These are phyloP conservation scores for Aptenodytes forsteri DNA, from an alignment of 2,113 vertebrate species.

Conservation along the genomic window DNA sequence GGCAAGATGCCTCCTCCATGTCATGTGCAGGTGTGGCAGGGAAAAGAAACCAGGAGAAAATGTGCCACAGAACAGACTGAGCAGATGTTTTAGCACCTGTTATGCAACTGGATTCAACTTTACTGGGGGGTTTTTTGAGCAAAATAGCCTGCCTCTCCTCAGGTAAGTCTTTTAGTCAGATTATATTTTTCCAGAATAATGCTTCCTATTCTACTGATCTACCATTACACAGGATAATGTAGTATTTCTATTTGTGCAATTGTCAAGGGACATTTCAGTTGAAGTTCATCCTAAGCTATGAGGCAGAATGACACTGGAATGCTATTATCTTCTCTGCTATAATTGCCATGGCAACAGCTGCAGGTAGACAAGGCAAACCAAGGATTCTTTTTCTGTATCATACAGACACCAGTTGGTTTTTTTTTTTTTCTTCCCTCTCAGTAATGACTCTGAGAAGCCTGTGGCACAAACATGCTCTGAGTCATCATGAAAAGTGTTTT, in stretches of 20 bases:
- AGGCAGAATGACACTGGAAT: not conserved
- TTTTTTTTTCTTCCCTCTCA: not conserved
- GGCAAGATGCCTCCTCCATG: not conserved
- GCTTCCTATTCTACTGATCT: not conserved
- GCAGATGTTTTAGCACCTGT: constrained; percentile 20
- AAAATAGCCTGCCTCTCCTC: not conserved
- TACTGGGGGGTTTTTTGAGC: not conserved
- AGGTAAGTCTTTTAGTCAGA: not conserved
- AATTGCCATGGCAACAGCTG: constrained; percentile 68
- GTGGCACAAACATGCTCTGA: not conserved
- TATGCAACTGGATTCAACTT: constrained; percentile 30
- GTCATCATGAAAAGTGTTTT: not conserved
- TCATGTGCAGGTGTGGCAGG: not conserved
- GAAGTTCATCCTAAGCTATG: not conserved
- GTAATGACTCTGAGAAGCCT: not conserved
- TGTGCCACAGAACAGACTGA: not conserved
- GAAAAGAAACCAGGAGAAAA: not conserved
- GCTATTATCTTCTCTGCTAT: not conserved
- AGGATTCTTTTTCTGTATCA: not conserved
- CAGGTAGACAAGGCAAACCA: constrained; percentile 40
- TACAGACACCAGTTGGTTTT: not conserved
- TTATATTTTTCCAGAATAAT: not conserved
- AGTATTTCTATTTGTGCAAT: constrained; percentile 19
- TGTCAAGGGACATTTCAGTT: constrained; percentile 1
- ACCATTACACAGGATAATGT: not conserved